Evolutionary conservation across 37 sponge, comb jelly and placozoan species (phyloP).

Genomic region (Aplysina aerophoba): DNA sequence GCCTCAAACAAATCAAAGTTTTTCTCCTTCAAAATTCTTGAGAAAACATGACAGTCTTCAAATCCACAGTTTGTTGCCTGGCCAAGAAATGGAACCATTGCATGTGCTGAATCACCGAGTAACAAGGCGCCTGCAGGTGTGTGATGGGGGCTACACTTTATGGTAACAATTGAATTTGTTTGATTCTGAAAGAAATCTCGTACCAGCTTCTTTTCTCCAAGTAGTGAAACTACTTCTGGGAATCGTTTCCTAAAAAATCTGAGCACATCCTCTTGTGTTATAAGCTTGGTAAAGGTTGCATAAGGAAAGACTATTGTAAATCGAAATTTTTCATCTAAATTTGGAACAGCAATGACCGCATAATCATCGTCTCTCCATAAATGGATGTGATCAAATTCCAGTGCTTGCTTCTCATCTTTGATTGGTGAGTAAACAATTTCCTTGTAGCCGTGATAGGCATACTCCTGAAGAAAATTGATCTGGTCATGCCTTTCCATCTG

Average conservation of each 20-base stretch:
- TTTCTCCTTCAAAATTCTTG: background rate
- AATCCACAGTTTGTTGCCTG: slow-evolving; percentile 61
- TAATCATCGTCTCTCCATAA: slow-evolving; percentile 57
- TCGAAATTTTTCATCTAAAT: slow-evolving; percentile 44
- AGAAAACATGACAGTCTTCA: slow-evolving; percentile 46
- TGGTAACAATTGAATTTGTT: slow-evolving; percentile 17
- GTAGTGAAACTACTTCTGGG: slow-evolving; percentile 44
- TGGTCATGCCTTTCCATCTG: slow-evolving; percentile 66
- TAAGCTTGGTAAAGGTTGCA: slow-evolving; percentile 11
- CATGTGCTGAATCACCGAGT: slow-evolving; percentile 76
- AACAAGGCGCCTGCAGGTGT: slow-evolving; percentile 1
- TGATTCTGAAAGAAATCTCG: slow-evolving; percentile 28
- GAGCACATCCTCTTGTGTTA: background rate
- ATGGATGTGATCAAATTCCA: slow-evolving; percentile 70
- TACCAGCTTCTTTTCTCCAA: slow-evolving; percentile 30
- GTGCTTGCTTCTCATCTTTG: slow-evolving; percentile 50
- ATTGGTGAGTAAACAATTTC: slow-evolving; percentile 74
- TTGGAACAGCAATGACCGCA: slow-evolving; percentile 56
- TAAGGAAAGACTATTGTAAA: slow-evolving; percentile 49
- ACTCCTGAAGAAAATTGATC: slow-evolving; percentile 79
- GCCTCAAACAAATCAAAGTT: slow-evolving; percentile 25
- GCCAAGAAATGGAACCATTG: slow-evolving; percentile 74
- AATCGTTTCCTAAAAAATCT: slow-evolving; percentile 41
- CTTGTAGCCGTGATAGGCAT: slow-evolving; percentile 84
- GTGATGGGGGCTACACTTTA: slow-evolving; percentile 52